Evolutionary conservation across 2,888 invertebrate species (phyloP), one percentile per base, ranked within the genome.

Genomic region (Mesorhabditis sp.): DNA sequence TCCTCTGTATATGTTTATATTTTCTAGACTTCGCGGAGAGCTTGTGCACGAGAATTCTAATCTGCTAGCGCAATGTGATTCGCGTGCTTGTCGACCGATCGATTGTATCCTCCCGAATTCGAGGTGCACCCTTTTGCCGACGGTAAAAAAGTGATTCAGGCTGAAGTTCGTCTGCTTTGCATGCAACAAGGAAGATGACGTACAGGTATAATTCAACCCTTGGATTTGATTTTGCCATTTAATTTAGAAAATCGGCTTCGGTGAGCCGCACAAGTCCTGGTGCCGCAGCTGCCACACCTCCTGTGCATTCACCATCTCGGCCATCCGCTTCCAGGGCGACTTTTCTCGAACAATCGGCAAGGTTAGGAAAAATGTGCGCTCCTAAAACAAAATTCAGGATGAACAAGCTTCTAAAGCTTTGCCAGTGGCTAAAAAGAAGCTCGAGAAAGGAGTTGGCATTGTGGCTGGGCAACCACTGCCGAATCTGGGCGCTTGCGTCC

Each of bases 381-480:
- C 45, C 45, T 4, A 62, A 67, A 67, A 10, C 43, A 15, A 64
- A 63, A 10, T 28, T 61, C 6, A 43, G 13, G 7, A 41, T 15
- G 6, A 67, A 4, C 10, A 7, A 28, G 7, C 5, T 42, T 10
- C 42, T 61, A 41, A 41, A 7, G 13, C 41, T 43, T n/a, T 42
- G 13, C 7, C 4, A 41, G 13, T 42, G 45, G 15, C 58, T 13
- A 50, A 50, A 64, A 72, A 72, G 58, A 76, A 73, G 65, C 80
- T 78, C 67, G 76, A 76, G 6, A 85, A 85, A 65, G 87, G 87
- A 70, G 86, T 86, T n/a, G 81, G 83, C 13, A 86, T 88, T 43
- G 83, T 86, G 69, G 85, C 86, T 67, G 88, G 88, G 4, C 81
- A 82, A 65, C 86, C 87, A 0, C 80, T 88, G 62, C 88, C 88